Evolutionary conservation across 2,113 vertebrate genomes (phyloP), one percentile per base, ranked within the genome.

Genomic region (Hydrochoerus hydrochaeris): DNA sequence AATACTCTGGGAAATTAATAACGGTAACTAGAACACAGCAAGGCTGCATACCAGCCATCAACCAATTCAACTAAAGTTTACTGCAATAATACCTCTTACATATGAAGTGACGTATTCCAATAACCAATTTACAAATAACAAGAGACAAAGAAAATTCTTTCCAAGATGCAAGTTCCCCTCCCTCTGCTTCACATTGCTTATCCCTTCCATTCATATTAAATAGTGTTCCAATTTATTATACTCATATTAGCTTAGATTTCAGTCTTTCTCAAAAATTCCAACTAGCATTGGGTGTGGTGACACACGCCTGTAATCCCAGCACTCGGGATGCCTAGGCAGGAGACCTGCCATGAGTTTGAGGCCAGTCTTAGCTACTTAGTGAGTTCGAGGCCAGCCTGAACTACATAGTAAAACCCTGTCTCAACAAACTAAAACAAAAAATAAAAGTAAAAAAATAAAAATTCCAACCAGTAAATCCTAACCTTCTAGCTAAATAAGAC

Each of bases 201-300:
- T 58, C 46, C 32, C 69, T 86, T 83, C 67, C 16, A 9, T 78
- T 92, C 44, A 54, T 19, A 83, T 38, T 60, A 78, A 88, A 62
- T 65, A 46, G 22, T 20, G 28, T 4, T 62, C 28, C 12, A 52
- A 90, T 90, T 75, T 69, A 62, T 62, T n/a, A 69, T 63, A 24
- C 13, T 84, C 69, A 67, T 19, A 60, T 67, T 24, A 63, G 35
- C 67, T 92, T 75, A 71, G 49, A 38, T 35, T 82, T 73, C 69
- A 57, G 44, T 88, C 30, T 82, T 89, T 87, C 80, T 96, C 63
- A 97, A 90, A 78, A 95, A 89, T 35, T 71, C 30, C 65, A 93
- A 67, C 12, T 17, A 91, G 11, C 69, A 71, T 7, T 6, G 8
- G 16, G 35, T 69, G 32, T 69, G 65, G 65, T 67, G 65, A 32